Conservation (phyloP, 2,888 invertebrate species). For the Craniophora ligustri region DNA sequence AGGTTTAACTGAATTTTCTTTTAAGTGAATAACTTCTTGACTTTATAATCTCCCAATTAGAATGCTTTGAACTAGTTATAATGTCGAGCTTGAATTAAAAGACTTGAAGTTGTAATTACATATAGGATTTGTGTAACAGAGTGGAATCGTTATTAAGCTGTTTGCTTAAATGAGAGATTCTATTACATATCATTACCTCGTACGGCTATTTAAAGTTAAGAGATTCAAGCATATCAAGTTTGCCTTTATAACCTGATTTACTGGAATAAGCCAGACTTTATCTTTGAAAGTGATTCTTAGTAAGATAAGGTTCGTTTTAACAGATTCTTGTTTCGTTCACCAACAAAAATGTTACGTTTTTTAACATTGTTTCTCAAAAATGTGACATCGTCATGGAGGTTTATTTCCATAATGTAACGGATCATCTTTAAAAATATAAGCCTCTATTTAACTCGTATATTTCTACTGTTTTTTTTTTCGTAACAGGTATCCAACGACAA, state of each 20-base stretch:
- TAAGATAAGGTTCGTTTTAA: slow-evolving; percentile 39
- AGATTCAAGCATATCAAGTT: slow-evolving; percentile 18
- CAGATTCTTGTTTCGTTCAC: slow-evolving; percentile 24
- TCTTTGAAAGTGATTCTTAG: slow-evolving; percentile 39
- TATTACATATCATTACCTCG: slow-evolving; percentile 19
- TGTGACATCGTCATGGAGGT: not conserved
- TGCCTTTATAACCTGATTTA: slow-evolving; percentile 27
- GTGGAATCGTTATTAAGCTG: slow-evolving; percentile 11
- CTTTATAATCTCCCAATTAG: slow-evolving; percentile 18
- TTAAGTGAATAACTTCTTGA: slow-evolving; percentile 22
- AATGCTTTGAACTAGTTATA: slow-evolving; percentile 16
- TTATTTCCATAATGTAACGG: not conserved
- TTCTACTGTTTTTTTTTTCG: too few relatives aligned
- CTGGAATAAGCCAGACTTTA: slow-evolving; percentile 22
- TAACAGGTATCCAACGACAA: too few relatives aligned
- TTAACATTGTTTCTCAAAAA: slow-evolving; percentile 16
- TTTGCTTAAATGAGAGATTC: slow-evolving; percentile 13
- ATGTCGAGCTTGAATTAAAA: slow-evolving; percentile 6
- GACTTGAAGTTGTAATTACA: slow-evolving; percentile 24
- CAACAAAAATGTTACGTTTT: slow-evolving; percentile 32
- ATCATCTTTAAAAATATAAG: not conserved
- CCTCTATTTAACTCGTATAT: not conserved
- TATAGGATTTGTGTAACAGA: slow-evolving; percentile 20
- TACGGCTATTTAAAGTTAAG: slow-evolving; percentile 11
- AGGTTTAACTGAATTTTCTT: slow-evolving; percentile 19